phyloP scores from a whole-genome alignment of 2,797 vertebrate species.

The Leptodactylus fallax region DNA sequence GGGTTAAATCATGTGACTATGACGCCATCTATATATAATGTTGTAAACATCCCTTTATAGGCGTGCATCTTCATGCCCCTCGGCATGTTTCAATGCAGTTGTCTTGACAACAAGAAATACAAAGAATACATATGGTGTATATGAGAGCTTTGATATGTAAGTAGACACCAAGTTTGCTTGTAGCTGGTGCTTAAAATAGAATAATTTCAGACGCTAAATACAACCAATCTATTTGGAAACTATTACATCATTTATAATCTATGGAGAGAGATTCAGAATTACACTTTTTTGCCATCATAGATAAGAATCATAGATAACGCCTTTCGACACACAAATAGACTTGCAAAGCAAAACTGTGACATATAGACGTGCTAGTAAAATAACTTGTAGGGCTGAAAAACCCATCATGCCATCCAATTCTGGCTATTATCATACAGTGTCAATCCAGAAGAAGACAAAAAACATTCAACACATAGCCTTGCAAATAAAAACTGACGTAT shows the following conservation, averaged over 20 bases:
- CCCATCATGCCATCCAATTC: no score
- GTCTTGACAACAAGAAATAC: conserved; percentile 52
- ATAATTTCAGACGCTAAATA: background rate
- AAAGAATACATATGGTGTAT: conserved; percentile 13
- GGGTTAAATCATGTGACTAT: conserved; percentile 27
- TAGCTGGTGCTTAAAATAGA: background rate
- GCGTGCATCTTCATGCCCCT: conserved; percentile 46
- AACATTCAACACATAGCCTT: no score
- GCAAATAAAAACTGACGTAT: no score
- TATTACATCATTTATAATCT: no score
- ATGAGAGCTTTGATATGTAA: background rate
- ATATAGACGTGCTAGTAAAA: no score
- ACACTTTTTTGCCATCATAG: background rate
- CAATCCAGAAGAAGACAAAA: no score
- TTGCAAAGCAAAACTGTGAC: no score
- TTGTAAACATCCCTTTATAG: conserved; percentile 42
- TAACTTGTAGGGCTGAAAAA: no score
- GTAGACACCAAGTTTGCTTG: background rate
- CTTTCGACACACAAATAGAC: no score
- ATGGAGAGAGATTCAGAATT: background rate
- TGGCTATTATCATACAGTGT: no score
- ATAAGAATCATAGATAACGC: no score
- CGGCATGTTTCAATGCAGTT: conserved; percentile 33
- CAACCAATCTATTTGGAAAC: background rate
- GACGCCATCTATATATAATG: conserved; percentile 53